Evolutionary conservation across 2,888 invertebrate genomes (phyloP).

Genomic region (Tachystola acroxantha): DNA sequence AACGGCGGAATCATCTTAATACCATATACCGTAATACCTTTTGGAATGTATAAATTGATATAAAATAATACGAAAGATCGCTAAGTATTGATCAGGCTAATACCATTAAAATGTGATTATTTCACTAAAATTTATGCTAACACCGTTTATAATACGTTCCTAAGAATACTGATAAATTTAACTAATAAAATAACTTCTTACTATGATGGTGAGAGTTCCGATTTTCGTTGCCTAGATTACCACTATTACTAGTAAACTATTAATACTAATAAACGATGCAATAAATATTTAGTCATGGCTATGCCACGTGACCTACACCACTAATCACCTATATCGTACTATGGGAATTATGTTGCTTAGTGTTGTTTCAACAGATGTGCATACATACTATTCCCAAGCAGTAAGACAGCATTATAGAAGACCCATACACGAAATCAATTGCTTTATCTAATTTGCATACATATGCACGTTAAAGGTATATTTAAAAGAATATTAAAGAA

Average conservation of each 20-base stretch:
- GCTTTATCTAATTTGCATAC: not conserved
- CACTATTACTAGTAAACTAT: too few relatives aligned
- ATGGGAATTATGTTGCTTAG: too few relatives aligned
- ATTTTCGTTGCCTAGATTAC: too few relatives aligned
- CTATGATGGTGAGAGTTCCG: too few relatives aligned
- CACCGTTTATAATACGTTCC: not conserved
- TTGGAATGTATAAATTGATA: not conserved
- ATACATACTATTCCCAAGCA: not conserved
- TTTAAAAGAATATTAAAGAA: not conserved
- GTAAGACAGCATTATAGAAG: not conserved
- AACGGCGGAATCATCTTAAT: too few relatives aligned
- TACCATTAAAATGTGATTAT: not conserved
- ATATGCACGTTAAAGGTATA: too few relatives aligned
- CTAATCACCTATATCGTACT: not conserved
- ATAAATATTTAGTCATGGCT: slow-evolving; percentile 37
- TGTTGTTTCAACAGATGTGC: not conserved
- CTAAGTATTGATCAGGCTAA: not conserved
- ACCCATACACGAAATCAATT: not conserved
- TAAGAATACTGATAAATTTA: not conserved
- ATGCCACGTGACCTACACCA: slow-evolving; percentile 20
- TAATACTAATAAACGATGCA: slow-evolving; percentile 1
- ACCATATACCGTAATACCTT: not conserved
- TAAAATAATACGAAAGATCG: not conserved
- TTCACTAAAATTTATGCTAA: not conserved
- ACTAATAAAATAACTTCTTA: too few relatives aligned